phyloP scores from a whole-genome alignment of 2,113 vertebrate genomes.

The Myotis yumanensis region DNA sequence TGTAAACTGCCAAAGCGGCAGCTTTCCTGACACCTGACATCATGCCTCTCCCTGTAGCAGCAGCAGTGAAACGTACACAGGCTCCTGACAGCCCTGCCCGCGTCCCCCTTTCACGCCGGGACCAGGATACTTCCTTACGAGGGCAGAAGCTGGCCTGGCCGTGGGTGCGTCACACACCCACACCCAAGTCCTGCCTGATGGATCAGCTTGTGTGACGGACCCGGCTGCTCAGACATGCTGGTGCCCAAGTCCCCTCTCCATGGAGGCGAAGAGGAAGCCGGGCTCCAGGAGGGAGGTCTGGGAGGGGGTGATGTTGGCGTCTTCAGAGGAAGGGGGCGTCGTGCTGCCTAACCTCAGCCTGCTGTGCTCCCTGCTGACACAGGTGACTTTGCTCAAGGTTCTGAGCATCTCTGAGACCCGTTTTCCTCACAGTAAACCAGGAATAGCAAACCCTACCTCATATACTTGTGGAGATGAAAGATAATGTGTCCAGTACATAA shows the following conservation, averaged over 20 bases:
- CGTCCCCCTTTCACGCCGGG: background rate
- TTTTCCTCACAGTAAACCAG: conserved; percentile 58
- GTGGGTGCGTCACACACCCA: background rate
- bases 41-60: background rate
- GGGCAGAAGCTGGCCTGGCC: background rate
- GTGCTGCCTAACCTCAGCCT: no score
- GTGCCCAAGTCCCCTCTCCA: background rate
- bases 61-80: background rate
- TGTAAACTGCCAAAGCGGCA: conserved; percentile 8
- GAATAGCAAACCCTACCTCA: conserved; percentile 18
- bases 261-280: background rate
- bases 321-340: background rate
- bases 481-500: conserved; percentile 69
- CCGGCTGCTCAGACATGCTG: no score
- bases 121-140: rapidly evolving
- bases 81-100: background rate
- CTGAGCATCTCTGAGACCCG: conserved; percentile 34
- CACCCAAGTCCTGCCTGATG: background rate
- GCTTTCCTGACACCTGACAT: conserved; percentile 26
- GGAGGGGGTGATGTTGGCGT: rapidly evolving
- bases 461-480: conserved; percentile 68
- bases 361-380: background rate
- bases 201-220: background rate
- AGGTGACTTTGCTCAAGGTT: conserved; percentile 51
- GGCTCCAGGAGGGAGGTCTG: background rate